These are phyloP conservation scores for Oithona nana DNA, from an alignment of 2,888 invertebrate genomes.

Conservation along the genomic window DNA sequence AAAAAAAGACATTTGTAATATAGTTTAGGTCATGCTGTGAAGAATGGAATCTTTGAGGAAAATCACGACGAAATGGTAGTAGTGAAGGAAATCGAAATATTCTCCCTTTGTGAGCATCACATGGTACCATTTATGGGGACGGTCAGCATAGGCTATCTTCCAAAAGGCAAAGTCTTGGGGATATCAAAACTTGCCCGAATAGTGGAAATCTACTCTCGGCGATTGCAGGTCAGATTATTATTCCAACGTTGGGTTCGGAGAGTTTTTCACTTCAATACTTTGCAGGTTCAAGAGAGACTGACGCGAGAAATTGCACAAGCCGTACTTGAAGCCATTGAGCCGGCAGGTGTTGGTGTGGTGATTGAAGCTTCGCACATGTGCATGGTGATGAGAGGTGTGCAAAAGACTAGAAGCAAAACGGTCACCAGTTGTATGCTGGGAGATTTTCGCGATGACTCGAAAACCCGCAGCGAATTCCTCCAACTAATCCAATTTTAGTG, in stretches of 20 bases:
- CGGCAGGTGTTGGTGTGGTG: conserved; percentile 94
- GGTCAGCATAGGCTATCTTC: conserved; percentile 93
- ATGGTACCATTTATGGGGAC: conserved; percentile 97
- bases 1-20: too few species aligned
- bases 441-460: conserved; percentile 94
- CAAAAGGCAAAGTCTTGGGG: conserved; percentile 89
- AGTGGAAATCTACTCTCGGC: conserved; percentile 88
- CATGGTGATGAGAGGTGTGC: conserved; percentile 99
- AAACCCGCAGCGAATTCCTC: conserved; percentile 97
- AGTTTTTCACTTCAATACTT: too few species aligned
- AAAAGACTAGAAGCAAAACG: conserved; percentile 96
- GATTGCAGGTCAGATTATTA: conserved; percentile 89
- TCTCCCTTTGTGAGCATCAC: conserved; percentile 98
- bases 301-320: conserved; percentile 97
- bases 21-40: conserved; percentile 41
- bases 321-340: conserved; percentile 88
- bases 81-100: conserved; percentile 98
- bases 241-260: too few species aligned
- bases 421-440: conserved; percentile 98
- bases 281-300: conserved; percentile 88
- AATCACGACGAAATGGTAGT: conserved; percentile 99
- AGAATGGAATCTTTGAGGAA: conserved; percentile 94
- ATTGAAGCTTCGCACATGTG: conserved; percentile 99
- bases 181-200: conserved; percentile 95
- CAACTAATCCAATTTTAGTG: too few species aligned